phyloP scores from a whole-genome alignment of 2,888 invertebrate species.

The Ischnura elegans region DNA sequence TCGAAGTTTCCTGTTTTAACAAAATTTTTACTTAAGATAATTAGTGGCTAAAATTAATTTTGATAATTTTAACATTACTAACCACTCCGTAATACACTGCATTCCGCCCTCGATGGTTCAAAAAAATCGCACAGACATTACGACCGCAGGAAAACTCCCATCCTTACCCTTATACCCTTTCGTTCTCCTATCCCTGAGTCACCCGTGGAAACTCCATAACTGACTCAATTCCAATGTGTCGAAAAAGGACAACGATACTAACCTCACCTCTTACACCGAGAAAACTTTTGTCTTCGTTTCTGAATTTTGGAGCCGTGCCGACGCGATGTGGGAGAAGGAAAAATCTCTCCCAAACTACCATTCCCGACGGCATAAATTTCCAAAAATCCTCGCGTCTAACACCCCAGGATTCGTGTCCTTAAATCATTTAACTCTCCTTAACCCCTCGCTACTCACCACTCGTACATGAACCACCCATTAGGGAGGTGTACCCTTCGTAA shows the following conservation, averaged over 20 bases:
- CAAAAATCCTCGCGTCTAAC: not conserved
- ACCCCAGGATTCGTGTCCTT: not conserved
- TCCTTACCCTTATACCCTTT: not conserved
- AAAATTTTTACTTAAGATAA: no score
- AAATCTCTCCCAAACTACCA: not conserved
- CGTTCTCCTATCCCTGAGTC: not conserved
- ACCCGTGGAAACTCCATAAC: not conserved
- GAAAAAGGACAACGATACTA: constrained; percentile 38
- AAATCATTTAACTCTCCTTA: not conserved
- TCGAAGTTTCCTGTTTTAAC: no score
- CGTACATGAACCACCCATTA: not conserved
- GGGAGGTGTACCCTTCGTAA: no score
- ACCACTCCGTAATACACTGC: no score
- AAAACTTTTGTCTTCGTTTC: not conserved
- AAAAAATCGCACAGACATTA: no score
- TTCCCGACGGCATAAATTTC: not conserved
- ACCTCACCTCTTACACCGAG: not conserved
- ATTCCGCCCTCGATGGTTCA: no score
- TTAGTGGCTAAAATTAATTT: no score
- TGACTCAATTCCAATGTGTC: not conserved
- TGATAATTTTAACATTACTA: no score
- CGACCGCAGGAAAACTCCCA: not conserved
- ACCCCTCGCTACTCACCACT: not conserved
- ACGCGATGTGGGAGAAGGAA: not conserved
- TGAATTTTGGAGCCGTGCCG: constrained; percentile 34